A percentile compares a stretch with the other conserved stretches of the same genome.
Conservation (phyloP, 2,797 vertebrate species). For the Gila robusta region DNA sequence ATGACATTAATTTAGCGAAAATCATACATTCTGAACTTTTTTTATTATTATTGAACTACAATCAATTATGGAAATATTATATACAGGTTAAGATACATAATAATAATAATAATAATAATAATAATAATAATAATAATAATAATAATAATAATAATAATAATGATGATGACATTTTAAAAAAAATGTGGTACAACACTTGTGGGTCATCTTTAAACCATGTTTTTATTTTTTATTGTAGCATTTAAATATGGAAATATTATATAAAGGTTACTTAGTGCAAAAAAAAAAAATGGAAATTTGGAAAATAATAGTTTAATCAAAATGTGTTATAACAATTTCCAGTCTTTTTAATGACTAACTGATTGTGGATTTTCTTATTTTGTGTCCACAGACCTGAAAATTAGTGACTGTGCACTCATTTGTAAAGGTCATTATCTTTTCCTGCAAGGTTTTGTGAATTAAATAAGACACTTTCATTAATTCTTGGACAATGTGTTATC, state of each 20-base stretch:
- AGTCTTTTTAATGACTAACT: neutral
- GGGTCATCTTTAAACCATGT: no score
- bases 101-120: neutral
- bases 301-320: neutral
- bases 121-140: no score
- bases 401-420: slow-evolving; percentile 13
- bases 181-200: neutral
- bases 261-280: neutral
- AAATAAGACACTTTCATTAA: slow-evolving; percentile 26
- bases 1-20: neutral
- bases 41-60: neutral
- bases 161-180: neutral
- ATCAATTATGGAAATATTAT: no score
- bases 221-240: neutral
- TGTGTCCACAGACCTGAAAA: neutral
- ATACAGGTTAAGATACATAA: neutral
- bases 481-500: slow-evolving; percentile 15
- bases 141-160: neutral
- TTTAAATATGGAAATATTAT: neutral
- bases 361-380: neutral
- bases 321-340: neutral
- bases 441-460: slow-evolving; percentile 18
- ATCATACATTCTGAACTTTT: neutral
- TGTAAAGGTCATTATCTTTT: slow-evolving; percentile 35
- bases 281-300: neutral